Evolutionary conservation across 1,140 invertebrate genomes (phyloP).

Genomic region (Bombus consobrinus): DNA sequence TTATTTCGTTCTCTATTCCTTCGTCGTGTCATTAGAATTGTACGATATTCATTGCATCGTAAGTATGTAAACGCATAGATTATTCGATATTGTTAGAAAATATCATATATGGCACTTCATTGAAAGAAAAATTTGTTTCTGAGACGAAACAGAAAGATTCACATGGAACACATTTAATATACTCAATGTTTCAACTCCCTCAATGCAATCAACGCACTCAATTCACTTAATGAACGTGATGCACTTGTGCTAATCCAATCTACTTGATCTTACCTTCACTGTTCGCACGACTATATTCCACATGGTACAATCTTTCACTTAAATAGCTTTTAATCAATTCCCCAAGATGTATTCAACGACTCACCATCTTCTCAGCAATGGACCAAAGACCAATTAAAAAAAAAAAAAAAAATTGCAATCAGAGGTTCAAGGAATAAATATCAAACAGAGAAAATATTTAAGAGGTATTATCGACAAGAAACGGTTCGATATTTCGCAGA

Average conservation of each 20-base stretch:
- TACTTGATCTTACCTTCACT: not conserved
- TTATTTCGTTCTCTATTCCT: too few relatives aligned
- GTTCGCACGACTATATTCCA: not conserved
- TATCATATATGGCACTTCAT: not conserved
- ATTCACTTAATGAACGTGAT: not conserved
- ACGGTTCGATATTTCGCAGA: too few relatives aligned
- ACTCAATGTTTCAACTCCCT: too few relatives aligned
- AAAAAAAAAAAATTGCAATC: too few relatives aligned
- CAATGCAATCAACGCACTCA: not conserved
- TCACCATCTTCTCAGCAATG: too few relatives aligned
- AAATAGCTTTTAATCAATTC: not conserved
- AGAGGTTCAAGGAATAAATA: too few relatives aligned
- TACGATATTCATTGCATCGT: not conserved
- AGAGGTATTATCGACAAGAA: too few relatives aligned
- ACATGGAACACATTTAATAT: not conserved
- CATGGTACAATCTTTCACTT: slow-evolving; percentile 1
- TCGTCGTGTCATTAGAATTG: not conserved
- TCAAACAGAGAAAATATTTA: too few relatives aligned
- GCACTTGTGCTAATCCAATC: slow-evolving; percentile 5
- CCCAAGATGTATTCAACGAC: too few relatives aligned
- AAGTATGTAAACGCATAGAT: not conserved
- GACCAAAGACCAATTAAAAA: too few relatives aligned
- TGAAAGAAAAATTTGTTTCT: not conserved
- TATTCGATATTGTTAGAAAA: not conserved
- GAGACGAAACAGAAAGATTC: not conserved